These are phyloP conservation scores for Tetrax tetrax DNA, from an alignment of 2,113 vertebrate species.

Conservation along the genomic window DNA sequence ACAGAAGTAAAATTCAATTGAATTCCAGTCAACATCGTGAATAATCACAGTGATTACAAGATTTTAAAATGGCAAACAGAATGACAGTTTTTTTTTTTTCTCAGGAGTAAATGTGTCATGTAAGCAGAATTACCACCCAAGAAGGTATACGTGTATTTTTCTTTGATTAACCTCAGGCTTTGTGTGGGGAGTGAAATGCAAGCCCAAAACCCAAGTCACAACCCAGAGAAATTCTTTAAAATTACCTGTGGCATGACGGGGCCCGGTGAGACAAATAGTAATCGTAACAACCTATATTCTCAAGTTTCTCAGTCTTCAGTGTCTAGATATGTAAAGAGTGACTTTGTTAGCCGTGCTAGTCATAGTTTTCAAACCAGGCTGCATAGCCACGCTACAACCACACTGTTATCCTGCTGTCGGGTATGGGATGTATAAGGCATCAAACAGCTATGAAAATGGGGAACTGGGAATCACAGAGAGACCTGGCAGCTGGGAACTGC, in stretches of 20 bases:
- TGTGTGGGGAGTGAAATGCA: not conserved
- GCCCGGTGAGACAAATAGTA: not conserved
- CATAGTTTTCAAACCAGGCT: not conserved
- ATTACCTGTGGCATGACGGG: not conserved
- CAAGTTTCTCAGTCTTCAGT: not conserved
- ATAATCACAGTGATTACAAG: not conserved
- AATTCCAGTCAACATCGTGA: not conserved
- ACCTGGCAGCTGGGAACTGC: not conserved
- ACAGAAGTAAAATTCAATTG: not conserved
- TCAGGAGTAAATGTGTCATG: not conserved
- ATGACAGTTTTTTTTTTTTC: not conserved
- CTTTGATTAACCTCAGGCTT: conserved; percentile 10
- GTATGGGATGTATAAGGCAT: not conserved
- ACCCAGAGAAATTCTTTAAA: not conserved
- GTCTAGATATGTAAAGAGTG: not conserved
- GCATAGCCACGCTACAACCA: not conserved
- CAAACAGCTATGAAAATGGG: not conserved
- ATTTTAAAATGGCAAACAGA: not conserved
- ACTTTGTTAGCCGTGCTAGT: not conserved
- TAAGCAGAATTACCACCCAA: not conserved
- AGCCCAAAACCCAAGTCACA: not conserved
- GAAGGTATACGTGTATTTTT: not conserved
- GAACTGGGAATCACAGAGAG: not conserved
- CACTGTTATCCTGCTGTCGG: not conserved
- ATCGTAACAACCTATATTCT: not conserved